Conservation (phyloP, 2,113 vertebrate genomes). For the Nerophis ophidion region DNA sequence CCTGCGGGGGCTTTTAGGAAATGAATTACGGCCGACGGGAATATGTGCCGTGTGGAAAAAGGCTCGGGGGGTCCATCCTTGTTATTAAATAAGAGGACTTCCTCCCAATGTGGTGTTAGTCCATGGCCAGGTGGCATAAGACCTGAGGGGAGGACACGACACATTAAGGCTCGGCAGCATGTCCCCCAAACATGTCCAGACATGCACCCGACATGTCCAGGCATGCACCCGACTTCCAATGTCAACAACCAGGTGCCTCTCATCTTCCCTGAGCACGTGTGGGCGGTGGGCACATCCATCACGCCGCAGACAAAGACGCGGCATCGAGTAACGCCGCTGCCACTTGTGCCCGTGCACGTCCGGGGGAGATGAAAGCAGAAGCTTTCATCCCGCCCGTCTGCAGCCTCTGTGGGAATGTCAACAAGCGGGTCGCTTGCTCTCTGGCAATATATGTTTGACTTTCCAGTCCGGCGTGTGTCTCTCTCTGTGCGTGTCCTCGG, state of each 20-base stretch:
- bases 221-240: constrained; percentile 17
- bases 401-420: constrained; percentile 8
- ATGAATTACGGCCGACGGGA: constrained; percentile 21
- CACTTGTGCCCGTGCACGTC: constrained; percentile 27
- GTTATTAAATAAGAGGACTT: constrained; percentile 59
- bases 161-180: constrained; percentile 32
- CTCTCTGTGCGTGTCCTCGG: too few species aligned
- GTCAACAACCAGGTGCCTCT: constrained; percentile 3
- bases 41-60: constrained; percentile 23
- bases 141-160: constrained; percentile 25
- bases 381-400: constrained; percentile 12
- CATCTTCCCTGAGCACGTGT: constrained; percentile 33
- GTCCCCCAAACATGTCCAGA: constrained; percentile 22
- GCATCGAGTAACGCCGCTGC: constrained; percentile 10
- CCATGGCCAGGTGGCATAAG: constrained; percentile 48
- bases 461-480: too few species aligned
- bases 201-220: constrained; percentile 27
- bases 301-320: constrained; percentile 8
- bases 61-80: neutral
- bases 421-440: neutral
- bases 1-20: constrained; percentile 13
- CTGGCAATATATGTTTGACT: too few species aligned
- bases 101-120: constrained; percentile 50
- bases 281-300: constrained; percentile 37
- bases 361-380: constrained; percentile 33